phyloP scores from a whole-genome alignment of 2,797 vertebrate genomes.

The Gallinago solitaria region DNA sequence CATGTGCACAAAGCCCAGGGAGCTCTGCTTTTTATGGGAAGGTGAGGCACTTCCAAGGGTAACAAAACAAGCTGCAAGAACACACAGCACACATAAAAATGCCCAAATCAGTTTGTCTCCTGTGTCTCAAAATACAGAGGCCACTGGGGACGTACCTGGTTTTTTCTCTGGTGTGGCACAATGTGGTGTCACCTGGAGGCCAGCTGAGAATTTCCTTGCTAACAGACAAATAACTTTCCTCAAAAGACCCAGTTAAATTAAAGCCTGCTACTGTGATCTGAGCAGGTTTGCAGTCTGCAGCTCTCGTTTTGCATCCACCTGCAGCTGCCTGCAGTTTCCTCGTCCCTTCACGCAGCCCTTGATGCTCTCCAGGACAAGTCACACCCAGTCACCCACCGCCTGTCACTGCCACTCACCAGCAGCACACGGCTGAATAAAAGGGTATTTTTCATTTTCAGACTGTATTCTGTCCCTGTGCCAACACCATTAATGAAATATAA shows the following conservation, averaged over 20 bases:
- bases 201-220: neutral
- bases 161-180: neutral
- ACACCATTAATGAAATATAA: neutral
- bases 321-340: neutral
- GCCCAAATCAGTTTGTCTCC: neutral
- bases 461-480: neutral
- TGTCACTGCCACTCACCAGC: neutral
- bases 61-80: neutral
- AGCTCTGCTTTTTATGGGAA: neutral
- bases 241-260: neutral
- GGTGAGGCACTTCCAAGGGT: neutral
- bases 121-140: neutral
- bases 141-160: neutral
- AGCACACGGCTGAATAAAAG: neutral
- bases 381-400: fast-evolving
- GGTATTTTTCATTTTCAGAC: neutral
- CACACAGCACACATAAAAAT: neutral
- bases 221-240: neutral
- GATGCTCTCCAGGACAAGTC: neutral
- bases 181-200: neutral
- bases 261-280: neutral
- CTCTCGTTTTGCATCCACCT: neutral
- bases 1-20: neutral
- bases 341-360: neutral
- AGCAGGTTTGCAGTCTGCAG: neutral